Evolutionary conservation across 1,140 invertebrate species (phyloP), one percentile per base, ranked within the genome.

Genomic region (Brachionus plicatilis): DNA sequence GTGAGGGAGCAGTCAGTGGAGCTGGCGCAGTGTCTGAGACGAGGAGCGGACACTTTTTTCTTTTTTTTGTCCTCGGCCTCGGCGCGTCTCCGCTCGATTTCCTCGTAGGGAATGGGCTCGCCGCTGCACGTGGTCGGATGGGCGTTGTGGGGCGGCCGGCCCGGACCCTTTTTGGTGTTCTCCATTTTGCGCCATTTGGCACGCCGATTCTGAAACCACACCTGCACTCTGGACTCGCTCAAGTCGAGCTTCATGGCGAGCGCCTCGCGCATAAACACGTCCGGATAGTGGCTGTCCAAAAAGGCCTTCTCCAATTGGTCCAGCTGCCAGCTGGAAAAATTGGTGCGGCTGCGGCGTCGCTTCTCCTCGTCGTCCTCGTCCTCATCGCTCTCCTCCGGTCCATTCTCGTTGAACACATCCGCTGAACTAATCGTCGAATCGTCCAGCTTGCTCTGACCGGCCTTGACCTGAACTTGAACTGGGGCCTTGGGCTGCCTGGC

Each of bases 141-240:
- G 8, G 96, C 95, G 90, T 98, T 99, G 91, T 99, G 96, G 3
- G 96, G 96, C 56, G 97, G 97, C 89, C 97, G 93, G 0, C 97
- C 97, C 0, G 97, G 97, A 20, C 96, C 96, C 86, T 99, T 99
- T 90, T 98, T 97, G 78, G 96, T 98, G 91, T 99, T 96, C 89
- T 99, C 97, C 90, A 97, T 97, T 92, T 99, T 99, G 83, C 97
- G 92, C 95, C 97, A 99, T 91, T 99, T 99, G 14, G 97, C 97
- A 76, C 97, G 92, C 72, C 97, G 92, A 91, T 99, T 99, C 92
- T 99, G 98, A 91, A 99, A 99, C 96, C 97, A 98, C 84, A 99
- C 97, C 91, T 98, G 96, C 84, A 99, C 97, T 90, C 97, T 92
- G 87, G 95, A 97, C 90, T 99, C 97, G 86, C 98, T 96, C 70